These are phyloP conservation scores for Microplitis mediator DNA, from an alignment of 1,140 invertebrate species.

Conservation along the genomic window DNA sequence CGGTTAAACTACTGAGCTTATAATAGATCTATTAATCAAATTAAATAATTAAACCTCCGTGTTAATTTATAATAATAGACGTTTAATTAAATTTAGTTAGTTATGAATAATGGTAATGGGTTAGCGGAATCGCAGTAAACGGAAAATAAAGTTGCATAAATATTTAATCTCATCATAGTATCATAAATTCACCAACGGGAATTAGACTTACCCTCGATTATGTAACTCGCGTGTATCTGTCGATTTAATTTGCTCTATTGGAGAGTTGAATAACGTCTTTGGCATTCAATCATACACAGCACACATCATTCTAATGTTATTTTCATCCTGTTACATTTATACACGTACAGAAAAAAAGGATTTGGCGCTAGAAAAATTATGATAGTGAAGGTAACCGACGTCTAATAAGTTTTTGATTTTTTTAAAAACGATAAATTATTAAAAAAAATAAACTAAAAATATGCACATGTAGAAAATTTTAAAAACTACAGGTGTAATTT, in stretches of 20 bases:
- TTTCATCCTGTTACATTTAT: background rate
- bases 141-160: slow-evolving; percentile 37
- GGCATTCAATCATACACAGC: slow-evolving; percentile 17
- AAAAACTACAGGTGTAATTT: too few species aligned
- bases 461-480: too few species aligned
- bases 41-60: too few species aligned
- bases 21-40: too few species aligned
- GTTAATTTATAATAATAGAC: too few species aligned
- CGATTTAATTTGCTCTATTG: background rate
- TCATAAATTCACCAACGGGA: slow-evolving; percentile 28
- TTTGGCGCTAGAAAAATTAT: too few species aligned
- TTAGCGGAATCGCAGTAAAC: slow-evolving; percentile 3
- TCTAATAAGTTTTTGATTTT: too few species aligned
- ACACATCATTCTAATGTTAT: background rate
- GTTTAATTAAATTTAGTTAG: background rate
- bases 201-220: slow-evolving; percentile 36
- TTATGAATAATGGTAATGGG: slow-evolving; percentile 7
- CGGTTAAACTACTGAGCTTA: too few species aligned
- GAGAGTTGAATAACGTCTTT: slow-evolving; percentile 29
- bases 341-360: too few species aligned
- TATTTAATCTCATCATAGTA: slow-evolving; percentile 36
- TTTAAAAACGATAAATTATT: too few species aligned
- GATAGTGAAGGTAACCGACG: too few species aligned
- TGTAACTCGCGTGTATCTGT: slow-evolving; percentile 13
- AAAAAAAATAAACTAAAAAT: too few species aligned